phyloP scores from a whole-genome alignment of 2,888 invertebrate genomes.

The Drosophila sordidapex region DNA sequence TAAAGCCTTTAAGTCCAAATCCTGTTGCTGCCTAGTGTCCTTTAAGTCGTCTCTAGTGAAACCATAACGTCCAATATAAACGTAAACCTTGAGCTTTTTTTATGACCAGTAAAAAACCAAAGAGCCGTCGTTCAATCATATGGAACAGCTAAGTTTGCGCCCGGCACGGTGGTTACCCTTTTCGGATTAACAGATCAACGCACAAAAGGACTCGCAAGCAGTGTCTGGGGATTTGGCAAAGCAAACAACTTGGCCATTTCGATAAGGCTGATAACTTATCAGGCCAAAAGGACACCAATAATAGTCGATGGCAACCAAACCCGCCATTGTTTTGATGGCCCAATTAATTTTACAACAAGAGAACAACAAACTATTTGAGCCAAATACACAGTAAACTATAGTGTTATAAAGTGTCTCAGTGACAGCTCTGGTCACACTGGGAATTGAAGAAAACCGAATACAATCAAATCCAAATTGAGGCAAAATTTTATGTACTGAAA shows the following conservation, averaged over 20 bases:
- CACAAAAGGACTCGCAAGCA: slow-evolving; percentile 62
- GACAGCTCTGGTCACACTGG: background rate
- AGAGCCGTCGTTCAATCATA: slow-evolving; percentile 55
- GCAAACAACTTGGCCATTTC: slow-evolving; percentile 38
- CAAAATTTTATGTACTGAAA: background rate
- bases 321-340: slow-evolving; percentile 58
- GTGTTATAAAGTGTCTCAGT: slow-evolving; percentile 20
- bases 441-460: background rate
- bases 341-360: slow-evolving; percentile 62
- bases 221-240: slow-evolving; percentile 52
- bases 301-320: slow-evolving; percentile 10
- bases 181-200: slow-evolving; percentile 76
- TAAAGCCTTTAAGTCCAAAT: slow-evolving; percentile 11
- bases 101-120: slow-evolving; percentile 32
- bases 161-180: slow-evolving; percentile 55
- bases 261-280: slow-evolving; percentile 71
- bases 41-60: background rate
- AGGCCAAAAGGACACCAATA: slow-evolving; percentile 46
- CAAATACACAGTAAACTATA: background rate
- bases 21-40: slow-evolving; percentile 5
- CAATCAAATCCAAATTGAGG: background rate
- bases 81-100: slow-evolving; percentile 1
- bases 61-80: slow-evolving; percentile 6
- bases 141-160: slow-evolving; percentile 40
- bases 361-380: slow-evolving; percentile 21